These are phyloP conservation scores for Andrena haemorrhoa DNA, from an alignment of 2,888 invertebrate species.

Conservation along the genomic window DNA sequence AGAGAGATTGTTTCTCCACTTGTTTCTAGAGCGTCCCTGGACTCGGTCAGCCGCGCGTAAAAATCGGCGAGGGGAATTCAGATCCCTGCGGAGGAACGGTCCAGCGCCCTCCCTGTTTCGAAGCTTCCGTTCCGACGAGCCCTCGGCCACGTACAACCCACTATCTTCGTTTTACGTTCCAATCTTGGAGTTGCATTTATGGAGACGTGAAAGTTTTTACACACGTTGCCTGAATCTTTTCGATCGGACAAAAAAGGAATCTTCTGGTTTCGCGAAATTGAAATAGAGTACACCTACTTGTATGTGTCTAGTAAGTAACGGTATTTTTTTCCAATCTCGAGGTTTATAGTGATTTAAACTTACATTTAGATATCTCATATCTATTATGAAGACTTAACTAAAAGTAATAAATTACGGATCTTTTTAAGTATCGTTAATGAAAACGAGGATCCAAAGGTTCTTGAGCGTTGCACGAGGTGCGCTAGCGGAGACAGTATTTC, in stretches of 20 bases:
- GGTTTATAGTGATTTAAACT: constrained; percentile 34
- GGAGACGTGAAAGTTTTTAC: constrained; percentile 8
- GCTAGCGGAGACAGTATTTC: constrained; percentile 7
- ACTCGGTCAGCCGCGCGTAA: too few species aligned
- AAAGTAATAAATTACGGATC: constrained; percentile 17
- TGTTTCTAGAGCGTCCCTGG: too few species aligned
- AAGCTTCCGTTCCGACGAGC: constrained; percentile 1
- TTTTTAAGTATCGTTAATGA: constrained; percentile 11
- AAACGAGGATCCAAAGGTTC: constrained; percentile 12
- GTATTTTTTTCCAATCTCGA: constrained; percentile 11
- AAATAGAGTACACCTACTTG: constrained; percentile 14
- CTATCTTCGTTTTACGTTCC: neutral
- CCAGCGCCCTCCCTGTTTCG: neutral
- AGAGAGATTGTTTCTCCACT: neutral
- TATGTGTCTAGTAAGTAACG: constrained; percentile 20
- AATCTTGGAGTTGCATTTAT: neutral
- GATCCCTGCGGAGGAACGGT: neutral
- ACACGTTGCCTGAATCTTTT: neutral
- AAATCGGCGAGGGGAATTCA: too few species aligned
- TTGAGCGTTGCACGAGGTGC: neutral
- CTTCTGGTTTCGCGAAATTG: constrained; percentile 5
- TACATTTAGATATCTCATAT: constrained; percentile 43
- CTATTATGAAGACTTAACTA: constrained; percentile 32
- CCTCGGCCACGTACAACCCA: neutral
- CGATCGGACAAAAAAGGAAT: neutral